Evolutionary conservation across 2,888 invertebrate species (phyloP).

Genomic region (Caenorhabditis parvicauda): DNA sequence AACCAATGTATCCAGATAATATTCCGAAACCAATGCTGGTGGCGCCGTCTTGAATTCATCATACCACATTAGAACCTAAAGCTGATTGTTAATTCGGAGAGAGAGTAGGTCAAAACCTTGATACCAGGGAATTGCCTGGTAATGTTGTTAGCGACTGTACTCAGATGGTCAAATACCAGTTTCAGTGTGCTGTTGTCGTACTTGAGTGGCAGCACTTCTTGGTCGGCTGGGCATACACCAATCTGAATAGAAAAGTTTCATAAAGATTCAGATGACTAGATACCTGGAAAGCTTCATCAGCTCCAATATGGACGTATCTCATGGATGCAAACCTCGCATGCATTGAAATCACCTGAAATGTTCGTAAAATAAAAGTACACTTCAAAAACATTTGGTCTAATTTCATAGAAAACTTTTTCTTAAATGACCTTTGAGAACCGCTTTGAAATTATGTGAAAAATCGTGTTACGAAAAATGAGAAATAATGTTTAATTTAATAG

Average conservation of each 20-base stretch:
- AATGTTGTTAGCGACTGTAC: slow-evolving; percentile 29
- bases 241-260: slow-evolving; percentile 16
- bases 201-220: slow-evolving; percentile 26
- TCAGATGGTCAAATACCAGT: slow-evolving; percentile 39
- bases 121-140: slow-evolving; percentile 29
- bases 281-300: slow-evolving; percentile 65
- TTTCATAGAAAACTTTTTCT: too few relatives aligned
- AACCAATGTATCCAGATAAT: slow-evolving; percentile 27
- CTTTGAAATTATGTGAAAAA: too few relatives aligned
- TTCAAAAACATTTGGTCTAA: neutral
- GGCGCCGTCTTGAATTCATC: slow-evolving; percentile 38
- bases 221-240: slow-evolving; percentile 44
- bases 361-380: neutral
- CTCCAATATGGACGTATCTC: slow-evolving; percentile 70
- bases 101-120: slow-evolving; percentile 19
- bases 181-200: slow-evolving; percentile 34
- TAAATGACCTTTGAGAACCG: too few relatives aligned
- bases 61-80: slow-evolving; percentile 44
- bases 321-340: slow-evolving; percentile 65
- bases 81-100: neutral
- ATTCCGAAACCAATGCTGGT: slow-evolving; percentile 29
- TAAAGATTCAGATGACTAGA: neutral
- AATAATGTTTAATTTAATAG: too few relatives aligned
- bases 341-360: slow-evolving; percentile 31
- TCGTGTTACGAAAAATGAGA: too few relatives aligned